These are phyloP conservation scores for Melanotaenia nigrans DNA, from an alignment of 2,797 vertebrate genomes.

Conservation along the genomic window DNA sequence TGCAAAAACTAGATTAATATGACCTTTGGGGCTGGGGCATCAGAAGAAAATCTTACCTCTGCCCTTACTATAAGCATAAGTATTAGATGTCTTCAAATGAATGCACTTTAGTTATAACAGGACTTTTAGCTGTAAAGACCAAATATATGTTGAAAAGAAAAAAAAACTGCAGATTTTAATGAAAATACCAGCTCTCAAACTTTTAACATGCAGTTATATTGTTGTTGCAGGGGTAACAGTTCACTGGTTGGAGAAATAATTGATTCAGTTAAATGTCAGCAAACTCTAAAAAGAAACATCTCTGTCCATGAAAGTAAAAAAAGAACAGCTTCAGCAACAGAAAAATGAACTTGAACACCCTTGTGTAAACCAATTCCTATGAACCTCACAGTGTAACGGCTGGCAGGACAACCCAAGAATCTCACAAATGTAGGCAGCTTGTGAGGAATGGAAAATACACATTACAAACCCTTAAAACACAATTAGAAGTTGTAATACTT, in stretches of 20 bases:
- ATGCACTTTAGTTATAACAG: too few relatives aligned
- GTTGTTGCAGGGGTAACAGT: not conserved
- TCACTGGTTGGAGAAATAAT: not conserved
- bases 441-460: not conserved
- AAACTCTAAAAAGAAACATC: constrained; percentile 6
- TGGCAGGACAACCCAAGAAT: not conserved
- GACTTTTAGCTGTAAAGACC: not conserved
- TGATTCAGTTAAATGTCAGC: not conserved
- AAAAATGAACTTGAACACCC: not conserved
- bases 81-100: not conserved
- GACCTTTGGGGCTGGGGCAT: not conserved
- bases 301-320: not conserved
- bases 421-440: not conserved
- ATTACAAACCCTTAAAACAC: too few relatives aligned
- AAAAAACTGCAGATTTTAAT: not conserved
- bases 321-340: not conserved
- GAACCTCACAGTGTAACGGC: not conserved
- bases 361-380: not conserved
- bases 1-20: not conserved
- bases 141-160: not conserved
- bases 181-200: constrained; percentile 1
- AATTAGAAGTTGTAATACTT: not conserved
- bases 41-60: not conserved
- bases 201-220: not conserved
- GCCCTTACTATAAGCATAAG: not conserved